These are phyloP conservation scores for Ceraclea dissimilis DNA, from an alignment of 2,888 invertebrate genomes.

Conservation along the genomic window DNA sequence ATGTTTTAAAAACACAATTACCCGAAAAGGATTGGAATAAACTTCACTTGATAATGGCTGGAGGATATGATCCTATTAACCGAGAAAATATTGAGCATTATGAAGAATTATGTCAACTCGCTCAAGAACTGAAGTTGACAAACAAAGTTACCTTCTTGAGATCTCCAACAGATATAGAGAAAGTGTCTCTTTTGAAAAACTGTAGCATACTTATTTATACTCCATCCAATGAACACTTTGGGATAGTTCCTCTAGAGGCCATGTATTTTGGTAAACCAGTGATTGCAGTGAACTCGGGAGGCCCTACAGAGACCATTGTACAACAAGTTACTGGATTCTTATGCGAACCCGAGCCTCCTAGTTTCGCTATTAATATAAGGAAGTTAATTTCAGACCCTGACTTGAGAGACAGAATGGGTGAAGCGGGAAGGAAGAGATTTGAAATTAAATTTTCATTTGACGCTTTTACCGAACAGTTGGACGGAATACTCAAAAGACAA, in stretches of 20 bases:
- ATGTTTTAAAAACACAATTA: conserved; percentile 52
- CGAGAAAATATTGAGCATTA: conserved; percentile 82
- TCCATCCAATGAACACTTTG: conserved; percentile 96
- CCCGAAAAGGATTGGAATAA: conserved; percentile 51
- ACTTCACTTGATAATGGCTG: conserved; percentile 86
- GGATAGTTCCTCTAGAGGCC: conserved; percentile 97
- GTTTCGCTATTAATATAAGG: conserved; percentile 72
- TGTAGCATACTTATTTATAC: conserved; percentile 87
- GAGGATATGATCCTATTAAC: conserved; percentile 90
- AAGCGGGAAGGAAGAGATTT: conserved; percentile 66
- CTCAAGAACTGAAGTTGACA: conserved; percentile 55
- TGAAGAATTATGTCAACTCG: conserved; percentile 62
- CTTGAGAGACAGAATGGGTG: conserved; percentile 61
- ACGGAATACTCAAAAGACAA: conserved; percentile 30
- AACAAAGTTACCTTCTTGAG: conserved; percentile 75
- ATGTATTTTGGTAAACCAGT: conserved; percentile 94
- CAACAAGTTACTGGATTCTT: conserved; percentile 75
- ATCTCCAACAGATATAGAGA: conserved; percentile 80
- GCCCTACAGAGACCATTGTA: conserved; percentile 87
- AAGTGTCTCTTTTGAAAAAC: conserved; percentile 69
- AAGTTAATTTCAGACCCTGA: conserved; percentile 56
- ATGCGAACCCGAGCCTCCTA: conserved; percentile 58
- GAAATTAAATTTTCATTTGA: conserved; percentile 75
- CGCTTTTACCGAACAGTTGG: conserved; percentile 65
- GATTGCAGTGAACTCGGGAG: conserved; percentile 91